Evolutionary conservation across 1,140 invertebrate genomes (phyloP).

Genomic region (Battus philenor): DNA sequence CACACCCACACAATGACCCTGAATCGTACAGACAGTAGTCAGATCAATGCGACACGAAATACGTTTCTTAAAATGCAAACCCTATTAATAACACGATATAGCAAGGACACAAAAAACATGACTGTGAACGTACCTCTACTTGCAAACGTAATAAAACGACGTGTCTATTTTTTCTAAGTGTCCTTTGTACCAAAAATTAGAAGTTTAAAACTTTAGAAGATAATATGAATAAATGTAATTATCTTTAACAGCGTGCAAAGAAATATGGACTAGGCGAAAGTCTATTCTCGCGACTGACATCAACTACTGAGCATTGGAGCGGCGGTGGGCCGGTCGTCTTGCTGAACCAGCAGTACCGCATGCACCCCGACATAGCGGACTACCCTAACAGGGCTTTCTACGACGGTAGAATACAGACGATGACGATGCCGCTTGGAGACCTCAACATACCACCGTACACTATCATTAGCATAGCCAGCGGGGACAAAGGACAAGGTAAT

Average conservation of each 20-base stretch:
- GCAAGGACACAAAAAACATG: too few relatives aligned
- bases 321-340: conserved; percentile 72
- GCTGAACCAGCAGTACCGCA: conserved; percentile 88
- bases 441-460: conserved; percentile 72
- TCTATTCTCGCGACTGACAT: conserved; percentile 79
- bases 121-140: too few relatives aligned
- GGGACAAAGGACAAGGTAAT: conserved; percentile 71
- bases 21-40: too few relatives aligned
- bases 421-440: conserved; percentile 28
- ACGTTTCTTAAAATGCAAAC: too few relatives aligned
- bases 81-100: too few relatives aligned
- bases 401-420: conserved; percentile 68
- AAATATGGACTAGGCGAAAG: conserved; percentile 78
- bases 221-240: too few relatives aligned
- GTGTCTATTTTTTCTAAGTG: too few relatives aligned
- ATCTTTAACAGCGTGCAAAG: conserved; percentile 74
- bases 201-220: too few relatives aligned
- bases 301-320: conserved; percentile 32
- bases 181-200: neutral
- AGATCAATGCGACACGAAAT: too few relatives aligned
- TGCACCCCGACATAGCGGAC: conserved; percentile 86
- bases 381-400: conserved; percentile 91
- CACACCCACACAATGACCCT: too few relatives aligned
- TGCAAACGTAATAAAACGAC: too few relatives aligned
- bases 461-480: conserved; percentile 76